phyloP scores from a whole-genome alignment of 2,888 invertebrate genomes.

The Leptopilina myrica region DNA sequence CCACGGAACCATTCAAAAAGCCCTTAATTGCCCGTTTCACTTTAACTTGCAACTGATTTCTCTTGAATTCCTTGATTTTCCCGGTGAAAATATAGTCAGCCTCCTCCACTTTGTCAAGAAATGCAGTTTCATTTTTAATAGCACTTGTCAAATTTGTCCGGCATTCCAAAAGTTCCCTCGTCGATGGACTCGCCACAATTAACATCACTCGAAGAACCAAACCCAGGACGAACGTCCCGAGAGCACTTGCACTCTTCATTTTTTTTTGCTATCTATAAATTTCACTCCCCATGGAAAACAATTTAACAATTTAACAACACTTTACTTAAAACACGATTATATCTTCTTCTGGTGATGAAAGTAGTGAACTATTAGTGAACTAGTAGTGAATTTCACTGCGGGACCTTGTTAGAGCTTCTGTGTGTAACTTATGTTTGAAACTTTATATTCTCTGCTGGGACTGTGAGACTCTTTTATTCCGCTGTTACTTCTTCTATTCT shows the following conservation, averaged over 20 bases:
- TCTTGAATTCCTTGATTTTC: slow-evolving; percentile 68
- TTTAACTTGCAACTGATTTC: slow-evolving; percentile 63
- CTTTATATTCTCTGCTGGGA: slow-evolving; percentile 11
- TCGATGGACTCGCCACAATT: slow-evolving; percentile 60
- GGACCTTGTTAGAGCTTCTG: slow-evolving; percentile 24
- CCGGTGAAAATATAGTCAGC: slow-evolving; percentile 74
- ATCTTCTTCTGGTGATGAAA: background rate
- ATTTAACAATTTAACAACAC: background rate
- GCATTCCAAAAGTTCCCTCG: slow-evolving; percentile 71
- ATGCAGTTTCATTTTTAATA: slow-evolving; percentile 70
- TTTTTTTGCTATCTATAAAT: slow-evolving; percentile 17
- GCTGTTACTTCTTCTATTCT: background rate
- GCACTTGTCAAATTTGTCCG: slow-evolving; percentile 69
- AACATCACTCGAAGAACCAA: slow-evolving; percentile 43
- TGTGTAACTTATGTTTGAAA: slow-evolving; percentile 6
- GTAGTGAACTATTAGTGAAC: background rate
- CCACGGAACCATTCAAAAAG: slow-evolving; percentile 63
- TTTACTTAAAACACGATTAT: background rate
- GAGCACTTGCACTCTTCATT: slow-evolving; percentile 24
- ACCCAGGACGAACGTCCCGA: slow-evolving; percentile 31
- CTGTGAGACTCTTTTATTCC: slow-evolving; percentile 3
- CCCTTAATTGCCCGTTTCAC: slow-evolving; percentile 74
- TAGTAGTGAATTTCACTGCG: background rate
- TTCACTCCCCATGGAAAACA: slow-evolving; percentile 28
- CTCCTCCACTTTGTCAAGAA: slow-evolving; percentile 65